These are phyloP conservation scores for Notolepis coatsorum DNA, from an alignment of 2,797 vertebrate species.

Conservation along the genomic window DNA sequence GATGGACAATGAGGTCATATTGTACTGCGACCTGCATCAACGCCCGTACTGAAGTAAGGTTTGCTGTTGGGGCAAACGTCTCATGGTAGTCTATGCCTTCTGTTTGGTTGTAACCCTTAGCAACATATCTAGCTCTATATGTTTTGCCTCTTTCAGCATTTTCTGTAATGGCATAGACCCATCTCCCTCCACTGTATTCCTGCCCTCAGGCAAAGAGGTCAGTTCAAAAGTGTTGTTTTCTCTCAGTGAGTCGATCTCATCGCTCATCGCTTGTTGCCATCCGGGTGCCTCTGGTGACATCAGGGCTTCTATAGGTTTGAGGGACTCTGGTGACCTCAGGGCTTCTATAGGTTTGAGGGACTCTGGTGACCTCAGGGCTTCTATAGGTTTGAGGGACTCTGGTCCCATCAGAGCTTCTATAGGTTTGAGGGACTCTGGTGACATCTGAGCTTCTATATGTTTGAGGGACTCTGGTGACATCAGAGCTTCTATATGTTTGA, in stretches of 20 bases:
- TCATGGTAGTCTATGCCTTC: slow-evolving; percentile 13
- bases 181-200: slow-evolving; percentile 6
- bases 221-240: too few species aligned
- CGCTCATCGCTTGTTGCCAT: slow-evolving; percentile 21
- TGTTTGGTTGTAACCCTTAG: slow-evolving; percentile 5
- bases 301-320: slow-evolving; percentile 36
- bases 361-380: slow-evolving; percentile 25
- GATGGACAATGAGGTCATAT: slow-evolving; percentile 27
- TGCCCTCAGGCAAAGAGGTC: slow-evolving; percentile 8
- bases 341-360: slow-evolving; percentile 41
- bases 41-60: slow-evolving; percentile 11
- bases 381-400: slow-evolving; percentile 39
- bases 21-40: slow-evolving; percentile 38
- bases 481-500: slow-evolving; percentile 36
- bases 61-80: slow-evolving; percentile 24
- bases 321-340: slow-evolving; percentile 24
- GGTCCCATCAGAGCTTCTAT: slow-evolving; percentile 25
- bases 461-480: slow-evolving; percentile 36
- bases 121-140: slow-evolving; percentile 14
- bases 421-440: slow-evolving; percentile 40
- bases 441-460: slow-evolving; percentile 31
- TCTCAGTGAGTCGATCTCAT: slow-evolving; percentile 31
- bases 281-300: slow-evolving; percentile 10
- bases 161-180: slow-evolving; percentile 13
- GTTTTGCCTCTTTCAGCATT: slow-evolving; percentile 2